Conservation (phyloP, 2,888 invertebrate species). For the Philopedon plagiatum region DNA sequence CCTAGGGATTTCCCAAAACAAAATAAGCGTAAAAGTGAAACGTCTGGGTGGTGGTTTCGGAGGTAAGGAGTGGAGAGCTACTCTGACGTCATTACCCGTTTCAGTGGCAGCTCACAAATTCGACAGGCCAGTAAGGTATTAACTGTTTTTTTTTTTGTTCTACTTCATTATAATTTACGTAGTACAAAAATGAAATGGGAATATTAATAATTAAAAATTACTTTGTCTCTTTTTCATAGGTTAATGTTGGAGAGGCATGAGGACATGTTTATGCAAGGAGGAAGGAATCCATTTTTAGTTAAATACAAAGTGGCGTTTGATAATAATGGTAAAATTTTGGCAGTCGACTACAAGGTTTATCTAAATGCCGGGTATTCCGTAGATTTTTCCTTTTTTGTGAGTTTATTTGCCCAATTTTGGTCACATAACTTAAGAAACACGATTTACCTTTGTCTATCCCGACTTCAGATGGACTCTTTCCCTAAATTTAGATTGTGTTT, state of each 20-base stretch:
- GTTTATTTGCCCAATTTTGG: too few species aligned
- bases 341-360: constrained; percentile 81
- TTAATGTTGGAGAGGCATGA: constrained; percentile 94
- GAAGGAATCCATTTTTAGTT: constrained; percentile 89
- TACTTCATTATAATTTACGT: too few species aligned
- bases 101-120: constrained; percentile 87
- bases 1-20: constrained; percentile 81
- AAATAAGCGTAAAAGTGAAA: constrained; percentile 84
- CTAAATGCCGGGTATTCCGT: constrained; percentile 87
- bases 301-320: constrained; percentile 89
- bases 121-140: constrained; percentile 73
- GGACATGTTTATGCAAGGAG: constrained; percentile 92
- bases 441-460: too few species aligned
- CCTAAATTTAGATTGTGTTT: too few species aligned
- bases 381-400: constrained; percentile 85
- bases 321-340: constrained; percentile 82
- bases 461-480: too few species aligned
- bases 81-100: constrained; percentile 79
- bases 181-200: too few species aligned
- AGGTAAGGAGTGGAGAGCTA: constrained; percentile 89
- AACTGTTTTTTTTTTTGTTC: too few species aligned
- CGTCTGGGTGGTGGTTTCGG: constrained; percentile 96
- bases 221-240: constrained; percentile 6
- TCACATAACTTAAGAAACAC: too few species aligned
- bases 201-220: not conserved